Evolutionary conservation across 2,888 invertebrate genomes (phyloP), one percentile per base, ranked within the genome.

Genomic region (Nomada lathburiana): DNA sequence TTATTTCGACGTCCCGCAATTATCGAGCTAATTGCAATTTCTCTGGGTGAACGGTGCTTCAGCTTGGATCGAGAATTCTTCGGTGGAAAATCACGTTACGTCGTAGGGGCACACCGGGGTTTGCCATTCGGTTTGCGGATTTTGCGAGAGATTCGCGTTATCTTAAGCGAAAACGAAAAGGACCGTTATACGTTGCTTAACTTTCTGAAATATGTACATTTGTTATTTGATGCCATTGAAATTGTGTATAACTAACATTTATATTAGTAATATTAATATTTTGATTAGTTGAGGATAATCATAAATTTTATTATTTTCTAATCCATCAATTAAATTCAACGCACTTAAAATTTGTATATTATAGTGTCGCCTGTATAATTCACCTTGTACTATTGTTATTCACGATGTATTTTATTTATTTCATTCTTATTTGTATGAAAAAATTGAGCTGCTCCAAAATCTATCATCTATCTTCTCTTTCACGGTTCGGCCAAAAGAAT

Each of bases 1-100:
- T 75, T 77, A 75, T 72, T 72, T 72, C 74, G n/a, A 63, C 59
- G 55, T 44, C 44, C 59, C 55, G 72, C 68, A 84, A 85, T 82
- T 85, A 85, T 69, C 75, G 42, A 16, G 36, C 62, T 85, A 84
- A 78, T 78, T 69, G 74, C 73, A 77, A 77, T 77, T 64, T 71
- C 76, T 73, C 36, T 16, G 20, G 36, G 55, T 57, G 59, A 16
- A 18, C 29, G 18, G 9, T 26, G 18, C 20, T 20, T 47, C 16
- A 13, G 9, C 50, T 11, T 11, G 16, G 16, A 62, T 50, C 63
- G 23, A 57, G 13, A 62, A 47, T 50, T 55, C 18, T 16, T n/a
- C 10, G 1, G 53, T 16, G 16, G 13, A 72, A 52, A n/a, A 52
- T 0, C 1, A 2, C 2, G 50, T 0, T 9, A 67, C 16, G 18